Base-by-base conservation (phyloP, 2,888 invertebrate species). In the Cryptus viduatorius region DNA sequence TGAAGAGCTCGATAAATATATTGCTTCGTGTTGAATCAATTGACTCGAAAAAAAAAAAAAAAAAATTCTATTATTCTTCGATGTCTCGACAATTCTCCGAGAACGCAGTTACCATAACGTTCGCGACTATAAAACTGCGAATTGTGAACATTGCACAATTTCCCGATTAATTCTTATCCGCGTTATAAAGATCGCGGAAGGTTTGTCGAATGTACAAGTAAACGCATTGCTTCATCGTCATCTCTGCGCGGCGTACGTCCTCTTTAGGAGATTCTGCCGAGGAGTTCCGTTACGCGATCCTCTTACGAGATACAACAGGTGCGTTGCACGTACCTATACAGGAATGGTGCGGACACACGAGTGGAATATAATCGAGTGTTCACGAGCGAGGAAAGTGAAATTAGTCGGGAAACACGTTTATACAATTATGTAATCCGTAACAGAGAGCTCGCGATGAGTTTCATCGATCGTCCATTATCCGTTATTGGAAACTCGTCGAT, bases 331-430 rank as follows among this genome's bases (percentile, higher is more conserved):
- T 64, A 44, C 59, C 14, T 37, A 48, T 68, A 10, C 3, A 53
- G 59, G 16, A 72, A 44, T 3, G 44, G 48, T 68, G 42, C 53
- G 75, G 64, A 37, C 77, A 77, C 61, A 53, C 53, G 71, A 14
- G 24, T 44, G 4, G 16, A 29, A 12, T 10, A 19, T 48, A 14
- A 64, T 69, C 64, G 69, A 24, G 14, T 46, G 72, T 37, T 42
- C 79, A 67, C 65, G 77, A 64, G 77, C 79, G 48, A 68, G n/a
- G 67, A 79, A 84, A 80, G 83, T 84, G 80, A 84, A 84, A 84
- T 77, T 72, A 48, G 14, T 50, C 50, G 71, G 12, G 29, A 24
- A 24, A 56, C 59, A 56, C 77, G 72, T 68, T 19, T 53, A 14
- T 61, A 42, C 77, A 67, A 44, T 72, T 77, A 68, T 46, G 12